Evolutionary conservation across 2,888 invertebrate genomes (phyloP).

Genomic region (Pteria penguin): DNA sequence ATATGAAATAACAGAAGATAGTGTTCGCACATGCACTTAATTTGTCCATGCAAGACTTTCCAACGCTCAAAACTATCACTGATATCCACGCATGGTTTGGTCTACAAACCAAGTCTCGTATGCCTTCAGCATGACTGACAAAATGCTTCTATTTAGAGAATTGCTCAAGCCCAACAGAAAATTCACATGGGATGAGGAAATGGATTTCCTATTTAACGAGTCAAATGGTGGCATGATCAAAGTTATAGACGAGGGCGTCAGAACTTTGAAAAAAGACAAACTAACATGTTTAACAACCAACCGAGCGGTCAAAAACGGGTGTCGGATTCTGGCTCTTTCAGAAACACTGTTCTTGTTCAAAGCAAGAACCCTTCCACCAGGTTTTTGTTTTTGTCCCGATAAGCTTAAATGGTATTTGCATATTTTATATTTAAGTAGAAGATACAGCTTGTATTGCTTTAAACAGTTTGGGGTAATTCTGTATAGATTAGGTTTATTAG

Average conservation of each 20-base stretch:
- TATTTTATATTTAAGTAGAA: too few species aligned
- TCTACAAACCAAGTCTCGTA: conserved; percentile 61
- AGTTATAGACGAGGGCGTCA: conserved; percentile 50
- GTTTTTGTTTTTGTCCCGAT: too few species aligned
- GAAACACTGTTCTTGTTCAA: conserved; percentile 49
- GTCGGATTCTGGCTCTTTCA: conserved; percentile 59
- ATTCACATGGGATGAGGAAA: conserved; percentile 43
- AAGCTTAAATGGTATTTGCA: too few species aligned
- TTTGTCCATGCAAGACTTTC: conserved; percentile 56
- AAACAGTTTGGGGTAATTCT: too few species aligned
- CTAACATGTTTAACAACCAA: conserved; percentile 64
- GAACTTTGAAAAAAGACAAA: conserved; percentile 36
- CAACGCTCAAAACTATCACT: conserved; percentile 53
- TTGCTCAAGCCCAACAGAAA: conserved; percentile 53
- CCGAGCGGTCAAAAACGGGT: conserved; percentile 57
- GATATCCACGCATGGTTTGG: conserved; percentile 62
- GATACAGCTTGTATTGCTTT: too few species aligned
- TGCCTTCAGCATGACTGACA: conserved; percentile 56
- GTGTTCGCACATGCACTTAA: conserved; percentile 47
- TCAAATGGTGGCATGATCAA: conserved; percentile 44
- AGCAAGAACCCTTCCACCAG: conserved; percentile 45
- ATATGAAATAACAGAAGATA: conserved; percentile 33
- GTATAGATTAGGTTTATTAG: too few species aligned
- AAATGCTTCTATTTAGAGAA: conserved; percentile 56
- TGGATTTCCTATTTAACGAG: conserved; percentile 37